A percentile compares a stretch with the other conserved stretches of the same genome.
phyloP scores from a whole-genome alignment of 2,888 invertebrate species.

The Trichogramma evanescens region DNA sequence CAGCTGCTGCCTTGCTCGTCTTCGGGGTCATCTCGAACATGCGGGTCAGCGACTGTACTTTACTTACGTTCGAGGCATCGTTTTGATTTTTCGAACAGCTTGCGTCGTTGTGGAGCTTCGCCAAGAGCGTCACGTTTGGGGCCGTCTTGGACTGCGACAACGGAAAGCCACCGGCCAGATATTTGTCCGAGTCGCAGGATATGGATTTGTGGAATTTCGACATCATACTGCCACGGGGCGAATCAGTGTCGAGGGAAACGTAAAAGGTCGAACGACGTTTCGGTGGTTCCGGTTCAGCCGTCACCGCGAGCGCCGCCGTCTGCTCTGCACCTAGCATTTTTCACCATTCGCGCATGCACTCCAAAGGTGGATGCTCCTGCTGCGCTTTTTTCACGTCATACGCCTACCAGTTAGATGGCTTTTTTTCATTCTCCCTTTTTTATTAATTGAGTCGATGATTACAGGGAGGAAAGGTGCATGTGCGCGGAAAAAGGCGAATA shows the following conservation, averaged over 20 bases:
- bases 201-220: constrained; percentile 30
- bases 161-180: constrained; percentile 54
- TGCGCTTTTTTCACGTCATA: background rate
- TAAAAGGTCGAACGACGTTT: constrained; percentile 67
- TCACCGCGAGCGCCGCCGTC: background rate
- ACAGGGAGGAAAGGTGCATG: too few species aligned
- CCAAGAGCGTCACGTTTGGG: constrained; percentile 30
- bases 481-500: too few species aligned
- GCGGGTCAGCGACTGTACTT: constrained; percentile 43
- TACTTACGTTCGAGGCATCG: constrained; percentile 31
- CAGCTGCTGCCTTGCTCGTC: background rate
- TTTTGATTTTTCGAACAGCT: constrained; percentile 11
- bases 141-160: constrained; percentile 33
- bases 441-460: too few species aligned
- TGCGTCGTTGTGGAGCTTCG: constrained; percentile 32
- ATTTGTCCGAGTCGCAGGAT: constrained; percentile 45
- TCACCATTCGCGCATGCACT: background rate
- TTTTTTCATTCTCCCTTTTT: too few species aligned
- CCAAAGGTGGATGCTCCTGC: background rate
- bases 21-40: constrained; percentile 39
- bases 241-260: constrained; percentile 57
- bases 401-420: too few species aligned
- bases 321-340: constrained; percentile 12
- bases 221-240: constrained; percentile 24
- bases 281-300: constrained; percentile 25